Percentiles rank a stretch among this genome's conserved stretches.
These are phyloP conservation scores for Cyprinella venusta DNA, from an alignment of 2,797 vertebrate genomes.

Conservation along the genomic window DNA sequence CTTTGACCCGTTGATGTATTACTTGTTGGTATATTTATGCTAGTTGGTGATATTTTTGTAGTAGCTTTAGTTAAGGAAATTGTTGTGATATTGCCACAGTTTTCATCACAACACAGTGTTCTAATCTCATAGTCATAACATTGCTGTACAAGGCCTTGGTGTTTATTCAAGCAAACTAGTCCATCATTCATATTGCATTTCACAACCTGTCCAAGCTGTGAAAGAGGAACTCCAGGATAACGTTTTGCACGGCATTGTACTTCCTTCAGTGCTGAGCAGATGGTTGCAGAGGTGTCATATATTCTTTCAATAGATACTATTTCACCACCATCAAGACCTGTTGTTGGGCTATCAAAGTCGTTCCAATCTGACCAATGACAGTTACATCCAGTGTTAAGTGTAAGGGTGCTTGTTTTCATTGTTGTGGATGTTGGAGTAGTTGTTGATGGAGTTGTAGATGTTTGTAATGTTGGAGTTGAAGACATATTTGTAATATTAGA, in stretches of 20 bases:
- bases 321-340: conserved; percentile 33
- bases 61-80: neutral
- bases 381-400: neutral
- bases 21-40: neutral
- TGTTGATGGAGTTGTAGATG: too few species aligned
- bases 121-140: conserved; percentile 30
- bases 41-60: neutral
- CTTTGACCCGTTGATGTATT: neutral
- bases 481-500: neutral
- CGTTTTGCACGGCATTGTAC: conserved; percentile 37
- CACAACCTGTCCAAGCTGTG: conserved; percentile 37
- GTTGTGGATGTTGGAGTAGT: neutral
- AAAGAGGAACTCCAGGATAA: conserved; percentile 30
- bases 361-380: neutral
- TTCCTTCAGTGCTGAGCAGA: neutral
- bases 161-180: conserved; percentile 15
- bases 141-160: neutral
- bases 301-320: conserved; percentile 18
- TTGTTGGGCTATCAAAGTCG: neutral
- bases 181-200: conserved; percentile 9
- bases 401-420: neutral
- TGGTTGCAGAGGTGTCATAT: neutral
- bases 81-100: neutral
- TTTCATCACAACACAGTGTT: conserved; percentile 17
- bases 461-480: too few species aligned